These are phyloP conservation scores for Drosophila equinoxialis DNA, from an alignment of 1,140 invertebrate species.

Conservation along the genomic window DNA sequence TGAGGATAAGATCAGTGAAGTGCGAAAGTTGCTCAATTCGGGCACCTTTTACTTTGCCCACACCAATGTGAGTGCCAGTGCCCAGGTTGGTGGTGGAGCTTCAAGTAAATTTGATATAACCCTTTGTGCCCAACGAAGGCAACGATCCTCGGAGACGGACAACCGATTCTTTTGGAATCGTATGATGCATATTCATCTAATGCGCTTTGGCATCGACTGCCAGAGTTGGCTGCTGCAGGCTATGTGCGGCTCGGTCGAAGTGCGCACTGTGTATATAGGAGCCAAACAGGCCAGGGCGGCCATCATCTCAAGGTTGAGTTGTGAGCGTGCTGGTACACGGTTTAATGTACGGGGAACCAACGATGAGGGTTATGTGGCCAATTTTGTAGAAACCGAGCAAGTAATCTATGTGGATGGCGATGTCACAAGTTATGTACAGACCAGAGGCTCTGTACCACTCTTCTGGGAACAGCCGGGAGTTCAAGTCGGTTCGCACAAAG, in stretches of 20 bases:
- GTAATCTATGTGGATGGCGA: constrained; percentile 95
- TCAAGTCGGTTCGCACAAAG: constrained; percentile 99
- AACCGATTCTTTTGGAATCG: constrained; percentile 99
- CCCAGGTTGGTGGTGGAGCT: constrained; percentile 82
- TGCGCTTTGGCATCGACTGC: constrained; percentile 94
- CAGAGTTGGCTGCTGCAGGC: constrained; percentile 94
- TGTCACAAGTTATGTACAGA: constrained; percentile 92
- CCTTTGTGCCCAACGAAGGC: constrained; percentile 94
- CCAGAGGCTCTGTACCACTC: constrained; percentile 97
- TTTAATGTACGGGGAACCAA: constrained; percentile 99
- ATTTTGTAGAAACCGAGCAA: constrained; percentile 99
- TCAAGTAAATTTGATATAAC: constrained; percentile 91
- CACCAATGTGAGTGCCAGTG: constrained; percentile 65
- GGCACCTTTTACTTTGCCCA: constrained; percentile 99
- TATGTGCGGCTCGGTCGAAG: constrained; percentile 98
- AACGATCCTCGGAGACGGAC: constrained; percentile 91
- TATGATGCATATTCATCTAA: constrained; percentile 95
- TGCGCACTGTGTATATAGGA: constrained; percentile 97
- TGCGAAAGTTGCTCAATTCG: constrained; percentile 95
- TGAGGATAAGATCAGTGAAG: constrained; percentile 91
- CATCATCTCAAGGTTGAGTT: constrained; percentile 97
- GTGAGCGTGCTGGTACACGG: constrained; percentile 96
- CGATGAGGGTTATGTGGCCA: constrained; percentile 99
- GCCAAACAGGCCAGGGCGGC: constrained; percentile 96
- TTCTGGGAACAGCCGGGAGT: constrained; percentile 99